A percentile compares a stretch with the other conserved stretches of the same genome.
Conservation (phyloP, 2,797 vertebrate species). For the Molothrus ater region DNA sequence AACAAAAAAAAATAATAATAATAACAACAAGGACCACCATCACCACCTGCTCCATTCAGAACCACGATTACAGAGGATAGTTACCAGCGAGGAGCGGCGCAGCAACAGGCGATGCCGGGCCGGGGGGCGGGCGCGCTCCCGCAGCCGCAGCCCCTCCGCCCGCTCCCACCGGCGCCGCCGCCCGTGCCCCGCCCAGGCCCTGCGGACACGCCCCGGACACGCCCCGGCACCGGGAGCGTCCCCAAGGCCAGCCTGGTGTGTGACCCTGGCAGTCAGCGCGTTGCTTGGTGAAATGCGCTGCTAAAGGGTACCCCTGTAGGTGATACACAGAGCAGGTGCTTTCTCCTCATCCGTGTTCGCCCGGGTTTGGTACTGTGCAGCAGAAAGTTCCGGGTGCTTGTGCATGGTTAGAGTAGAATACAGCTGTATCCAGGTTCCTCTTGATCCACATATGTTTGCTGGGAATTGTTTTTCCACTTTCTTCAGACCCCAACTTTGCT, state of each 20-base stretch:
- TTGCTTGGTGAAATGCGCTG: fast-evolving
- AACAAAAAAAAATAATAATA: background rate
- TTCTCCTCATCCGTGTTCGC: background rate
- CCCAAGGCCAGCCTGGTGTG: fast-evolving
- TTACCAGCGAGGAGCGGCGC: constrained; percentile 7
- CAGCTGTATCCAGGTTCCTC: background rate
- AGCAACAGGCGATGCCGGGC: constrained; percentile 15
- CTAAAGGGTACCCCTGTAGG: background rate
- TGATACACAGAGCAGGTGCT: background rate
- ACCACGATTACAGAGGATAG: background rate
- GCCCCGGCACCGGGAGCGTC: fast-evolving
- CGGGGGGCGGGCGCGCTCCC: background rate
- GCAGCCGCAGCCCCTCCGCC: background rate
- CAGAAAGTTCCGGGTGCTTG: background rate
- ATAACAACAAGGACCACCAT: background rate
- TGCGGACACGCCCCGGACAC: background rate
- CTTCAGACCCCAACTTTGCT: background rate
- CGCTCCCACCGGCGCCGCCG: background rate
- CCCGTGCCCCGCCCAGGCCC: background rate
- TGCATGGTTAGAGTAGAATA: background rate
- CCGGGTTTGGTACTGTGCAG: background rate
- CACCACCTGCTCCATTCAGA: background rate
- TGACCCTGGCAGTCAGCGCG: fast-evolving
- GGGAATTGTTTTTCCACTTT: fast-evolving
- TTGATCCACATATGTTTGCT: fast-evolving